These are phyloP conservation scores for Pectinophora gossypiella DNA, from an alignment of 1,140 invertebrate genomes.

Conservation along the genomic window DNA sequence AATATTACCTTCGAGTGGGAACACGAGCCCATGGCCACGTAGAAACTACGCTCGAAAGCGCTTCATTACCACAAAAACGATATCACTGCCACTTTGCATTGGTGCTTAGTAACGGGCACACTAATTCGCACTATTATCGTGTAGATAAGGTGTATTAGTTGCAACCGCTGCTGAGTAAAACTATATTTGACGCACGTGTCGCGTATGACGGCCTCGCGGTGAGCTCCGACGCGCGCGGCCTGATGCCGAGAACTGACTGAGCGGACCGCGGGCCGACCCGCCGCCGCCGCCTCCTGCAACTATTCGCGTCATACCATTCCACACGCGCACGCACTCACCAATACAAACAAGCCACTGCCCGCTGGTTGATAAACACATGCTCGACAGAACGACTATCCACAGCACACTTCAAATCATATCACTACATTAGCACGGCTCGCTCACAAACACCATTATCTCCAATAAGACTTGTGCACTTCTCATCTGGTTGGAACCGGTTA, in stretches of 20 bases:
- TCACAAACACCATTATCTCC: slow-evolving; percentile 11
- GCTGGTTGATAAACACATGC: slow-evolving; percentile 54
- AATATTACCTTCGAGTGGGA: slow-evolving; percentile 60
- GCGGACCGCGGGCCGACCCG: slow-evolving; percentile 17
- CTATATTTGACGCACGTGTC: slow-evolving; percentile 13
- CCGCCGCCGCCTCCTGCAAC: slow-evolving; percentile 35
- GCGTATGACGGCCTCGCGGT: slow-evolving; percentile 49
- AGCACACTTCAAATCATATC: slow-evolving; percentile 16
- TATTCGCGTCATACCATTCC: slow-evolving; percentile 63
- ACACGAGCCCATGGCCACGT: slow-evolving; percentile 62
- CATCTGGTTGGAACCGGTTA: background rate
- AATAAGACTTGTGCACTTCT: background rate
- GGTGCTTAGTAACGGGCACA: slow-evolving; percentile 24
- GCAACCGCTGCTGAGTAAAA: slow-evolving; percentile 29
- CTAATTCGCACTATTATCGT: slow-evolving; percentile 61
- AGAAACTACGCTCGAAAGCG: slow-evolving; percentile 40
- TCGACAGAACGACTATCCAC: slow-evolving; percentile 22
- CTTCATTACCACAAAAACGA: slow-evolving; percentile 36
- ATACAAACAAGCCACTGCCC: slow-evolving; percentile 56
- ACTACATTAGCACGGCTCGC: slow-evolving; percentile 6
- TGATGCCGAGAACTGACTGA: slow-evolving; percentile 47
- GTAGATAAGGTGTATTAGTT: slow-evolving; percentile 57
- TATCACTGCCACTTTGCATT: slow-evolving; percentile 40
- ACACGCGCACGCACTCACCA: slow-evolving; percentile 63
- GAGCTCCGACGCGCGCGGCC: slow-evolving; percentile 62